Conservation (phyloP, 35 echinoderm and acorn worm species). For the Patiria miniata region DNA sequence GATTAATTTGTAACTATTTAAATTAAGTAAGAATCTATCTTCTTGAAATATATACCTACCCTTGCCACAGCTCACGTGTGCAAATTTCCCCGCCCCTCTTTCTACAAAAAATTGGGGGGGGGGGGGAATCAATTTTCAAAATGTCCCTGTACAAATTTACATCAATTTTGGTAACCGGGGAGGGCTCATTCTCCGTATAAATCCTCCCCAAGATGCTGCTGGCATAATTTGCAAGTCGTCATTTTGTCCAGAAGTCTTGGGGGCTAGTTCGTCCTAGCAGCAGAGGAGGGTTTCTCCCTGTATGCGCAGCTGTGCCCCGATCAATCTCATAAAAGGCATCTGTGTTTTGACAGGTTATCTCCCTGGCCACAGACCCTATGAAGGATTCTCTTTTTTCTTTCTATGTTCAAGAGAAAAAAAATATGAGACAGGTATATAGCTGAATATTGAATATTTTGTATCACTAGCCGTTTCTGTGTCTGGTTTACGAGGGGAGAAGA, state of each 20-base stretch:
- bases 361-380: not conserved
- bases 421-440: slow-evolving; percentile 19
- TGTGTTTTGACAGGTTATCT: slow-evolving; percentile 31
- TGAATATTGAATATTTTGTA: slow-evolving; percentile 24
- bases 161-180: slow-evolving; percentile 1
- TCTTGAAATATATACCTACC: too few species aligned
- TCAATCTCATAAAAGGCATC: slow-evolving; percentile 29
- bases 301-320: slow-evolving; percentile 7
- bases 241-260: slow-evolving; percentile 30
- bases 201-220: not conserved
- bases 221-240: slow-evolving; percentile 16
- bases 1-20: too few species aligned
- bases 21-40: too few species aligned
- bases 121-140: not conserved
- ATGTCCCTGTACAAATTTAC: not conserved
- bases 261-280: slow-evolving; percentile 11
- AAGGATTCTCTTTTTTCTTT: too few species aligned
- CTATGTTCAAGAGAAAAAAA: too few species aligned
- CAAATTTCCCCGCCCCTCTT: too few species aligned
- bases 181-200: not conserved
- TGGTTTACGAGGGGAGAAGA: not conserved
- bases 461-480: slow-evolving; percentile 1
- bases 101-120: too few species aligned
- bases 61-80: too few species aligned
- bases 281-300: not conserved